Conservation (phyloP, 2,797 vertebrate species). For the Petrocephalus sullivani region DNA sequence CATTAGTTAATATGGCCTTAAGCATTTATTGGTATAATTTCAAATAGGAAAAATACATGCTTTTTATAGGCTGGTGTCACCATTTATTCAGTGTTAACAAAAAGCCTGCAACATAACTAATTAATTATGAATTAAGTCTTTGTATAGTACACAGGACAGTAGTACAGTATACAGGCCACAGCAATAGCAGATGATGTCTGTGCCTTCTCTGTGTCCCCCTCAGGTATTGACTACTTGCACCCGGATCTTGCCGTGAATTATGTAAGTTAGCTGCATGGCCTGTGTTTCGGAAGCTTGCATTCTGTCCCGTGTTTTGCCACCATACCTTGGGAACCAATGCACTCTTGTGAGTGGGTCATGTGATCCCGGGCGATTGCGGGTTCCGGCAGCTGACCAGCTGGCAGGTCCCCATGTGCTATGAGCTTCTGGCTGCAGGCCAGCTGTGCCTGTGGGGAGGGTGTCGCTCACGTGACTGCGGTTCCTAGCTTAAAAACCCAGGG, state of each 20-base stretch:
- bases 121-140: background rate
- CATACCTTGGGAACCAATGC: background rate
- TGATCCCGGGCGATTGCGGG: background rate
- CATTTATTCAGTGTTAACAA: background rate
- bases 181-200: background rate
- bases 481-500: background rate
- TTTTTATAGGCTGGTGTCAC: background rate
- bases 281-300: background rate
- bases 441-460: background rate
- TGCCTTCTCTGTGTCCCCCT: conserved; percentile 42
- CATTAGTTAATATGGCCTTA: background rate
- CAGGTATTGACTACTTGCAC: conserved; percentile 98
- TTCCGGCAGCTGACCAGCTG: background rate
- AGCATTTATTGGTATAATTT: background rate
- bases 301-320: background rate
- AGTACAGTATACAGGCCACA: background rate
- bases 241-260: conserved; percentile 96
- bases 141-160: background rate
- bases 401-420: background rate
- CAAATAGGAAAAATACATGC: background rate
- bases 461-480: background rate
- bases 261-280: conserved; percentile 71
- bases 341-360: background rate
- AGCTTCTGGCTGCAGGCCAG: background rate
- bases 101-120: background rate